Base-by-base conservation (phyloP, 2,113 vertebrate genomes). In the Oreochromis niloticus region DNA sequence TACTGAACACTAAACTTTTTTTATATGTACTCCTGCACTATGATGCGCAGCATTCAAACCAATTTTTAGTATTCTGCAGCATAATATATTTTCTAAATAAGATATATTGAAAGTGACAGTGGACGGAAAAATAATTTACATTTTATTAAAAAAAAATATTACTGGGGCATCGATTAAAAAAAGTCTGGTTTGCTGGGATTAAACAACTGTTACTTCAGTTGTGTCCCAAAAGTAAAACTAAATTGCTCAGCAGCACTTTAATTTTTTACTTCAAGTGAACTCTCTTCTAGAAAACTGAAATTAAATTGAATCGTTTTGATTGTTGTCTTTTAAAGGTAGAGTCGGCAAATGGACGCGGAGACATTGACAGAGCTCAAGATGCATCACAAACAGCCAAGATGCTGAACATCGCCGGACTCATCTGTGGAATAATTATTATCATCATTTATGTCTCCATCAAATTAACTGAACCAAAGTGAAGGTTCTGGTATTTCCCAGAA, bases 381-480 rank as follows among this genome's bases (percentile, higher is more conserved):
- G 94, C 95, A 13, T 96, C 95, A 3, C 90, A 84, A 17, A 95
- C 55, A 2, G 96, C 95, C 48, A 96, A 91, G 89, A 90, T 4
- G 3, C 90, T 96, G 1, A 96, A 96, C 56, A 75, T 96, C 59
- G 1, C 87, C 2, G 93, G 80, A 27, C 50, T 95, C 4, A 87
- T 96, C 36, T 57, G 82, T 61, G 96, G 95, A 85, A 61, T 95
- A 4, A 89, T 96, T 81, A 0, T 89, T 0, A 4, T 93, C 6
- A 85, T 89, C 75, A 87, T 94, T 46, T 0, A 90, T 6, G 27
- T 93, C 17, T 52, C 81, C 6, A 0, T 93, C 22, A 34, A 80
- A 83, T 12, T 27, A 39, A 54, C 19, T 48, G 1, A 19, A 2
- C 0, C 7, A 2, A 3, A 39, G 1, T 41, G 17, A 85, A 24